phyloP scores from a whole-genome alignment of 1,140 invertebrate genomes.

The Calephelis virginiensis region DNA sequence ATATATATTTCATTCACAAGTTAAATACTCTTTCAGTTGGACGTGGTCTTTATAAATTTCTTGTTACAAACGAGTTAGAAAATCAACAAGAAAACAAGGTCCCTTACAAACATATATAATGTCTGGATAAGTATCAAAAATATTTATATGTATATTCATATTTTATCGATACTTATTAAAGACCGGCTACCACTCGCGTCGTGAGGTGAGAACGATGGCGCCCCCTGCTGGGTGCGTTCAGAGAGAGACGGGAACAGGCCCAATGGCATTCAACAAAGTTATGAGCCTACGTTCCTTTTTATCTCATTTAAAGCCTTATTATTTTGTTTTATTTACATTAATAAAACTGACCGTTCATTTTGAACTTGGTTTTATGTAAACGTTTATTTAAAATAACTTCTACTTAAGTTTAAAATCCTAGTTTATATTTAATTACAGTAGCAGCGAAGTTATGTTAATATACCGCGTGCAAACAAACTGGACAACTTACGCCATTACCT shows the following conservation, averaged over 20 bases:
- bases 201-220: constrained; percentile 76
- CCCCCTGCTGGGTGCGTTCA: constrained; percentile 69
- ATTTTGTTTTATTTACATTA: constrained; percentile 57
- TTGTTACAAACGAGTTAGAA: constrained; percentile 3
- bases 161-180: constrained; percentile 78
- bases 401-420: constrained; percentile 9
- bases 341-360: constrained; percentile 43
- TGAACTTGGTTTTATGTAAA: background rate
- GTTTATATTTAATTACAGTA: constrained; percentile 59
- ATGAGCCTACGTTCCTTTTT: constrained; percentile 67
- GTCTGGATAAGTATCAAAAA: constrained; percentile 63
- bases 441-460: constrained; percentile 59
- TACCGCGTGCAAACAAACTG: constrained; percentile 52
- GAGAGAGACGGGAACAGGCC: constrained; percentile 68
- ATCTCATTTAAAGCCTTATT: constrained; percentile 51
- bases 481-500: constrained; percentile 64
- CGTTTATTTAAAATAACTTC: constrained; percentile 16
- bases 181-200: constrained; percentile 75
- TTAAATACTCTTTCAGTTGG: background rate
- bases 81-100: constrained; percentile 12
- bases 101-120: constrained; percentile 21
- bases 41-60: background rate
- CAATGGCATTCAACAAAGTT: constrained; percentile 73
- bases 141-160: constrained; percentile 77
- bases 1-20: too few relatives aligned